These are phyloP conservation scores for Rachycentron canadum DNA, from an alignment of 2,797 vertebrate genomes.

Conservation along the genomic window DNA sequence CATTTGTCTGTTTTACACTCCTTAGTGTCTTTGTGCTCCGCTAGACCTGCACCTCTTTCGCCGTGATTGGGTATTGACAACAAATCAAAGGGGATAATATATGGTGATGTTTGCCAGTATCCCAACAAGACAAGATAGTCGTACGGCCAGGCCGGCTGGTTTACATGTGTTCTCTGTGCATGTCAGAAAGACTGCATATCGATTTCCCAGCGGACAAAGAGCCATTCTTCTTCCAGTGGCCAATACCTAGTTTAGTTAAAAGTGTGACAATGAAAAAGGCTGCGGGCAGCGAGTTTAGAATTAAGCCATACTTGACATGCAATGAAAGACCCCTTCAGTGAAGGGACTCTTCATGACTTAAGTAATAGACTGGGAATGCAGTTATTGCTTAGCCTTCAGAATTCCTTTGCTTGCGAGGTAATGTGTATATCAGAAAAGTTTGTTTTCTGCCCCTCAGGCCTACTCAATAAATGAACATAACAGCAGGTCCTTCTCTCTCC, in stretches of 20 bases:
- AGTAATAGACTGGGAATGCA: slow-evolving; percentile 94
- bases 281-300: slow-evolving; percentile 80
- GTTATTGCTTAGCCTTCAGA: slow-evolving; percentile 94
- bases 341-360: slow-evolving; percentile 83
- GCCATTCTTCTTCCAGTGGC: slow-evolving; percentile 79
- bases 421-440: slow-evolving; percentile 98
- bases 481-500: slow-evolving; percentile 88
- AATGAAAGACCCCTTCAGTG: slow-evolving; percentile 71
- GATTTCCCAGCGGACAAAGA: slow-evolving; percentile 83
- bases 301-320: slow-evolving; percentile 89
- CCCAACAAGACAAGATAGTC: slow-evolving; percentile 84
- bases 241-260: slow-evolving; percentile 84
- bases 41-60: slow-evolving; percentile 80
- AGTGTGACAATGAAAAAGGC: slow-evolving; percentile 77
- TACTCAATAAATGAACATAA: slow-evolving; percentile 99
- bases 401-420: slow-evolving; percentile 92
- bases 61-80: slow-evolving; percentile 89
- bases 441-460: slow-evolving; percentile 92
- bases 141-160: slow-evolving; percentile 75
- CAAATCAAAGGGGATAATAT: slow-evolving; percentile 88
- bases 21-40: slow-evolving; percentile 84
- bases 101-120: slow-evolving; percentile 81
- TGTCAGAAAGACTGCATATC: slow-evolving; percentile 82
- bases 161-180: slow-evolving; percentile 86
- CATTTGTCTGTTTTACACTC: slow-evolving; percentile 88